These are phyloP conservation scores for Cenopis cana DNA, from an alignment of 2,888 invertebrate genomes.

Conservation along the genomic window DNA sequence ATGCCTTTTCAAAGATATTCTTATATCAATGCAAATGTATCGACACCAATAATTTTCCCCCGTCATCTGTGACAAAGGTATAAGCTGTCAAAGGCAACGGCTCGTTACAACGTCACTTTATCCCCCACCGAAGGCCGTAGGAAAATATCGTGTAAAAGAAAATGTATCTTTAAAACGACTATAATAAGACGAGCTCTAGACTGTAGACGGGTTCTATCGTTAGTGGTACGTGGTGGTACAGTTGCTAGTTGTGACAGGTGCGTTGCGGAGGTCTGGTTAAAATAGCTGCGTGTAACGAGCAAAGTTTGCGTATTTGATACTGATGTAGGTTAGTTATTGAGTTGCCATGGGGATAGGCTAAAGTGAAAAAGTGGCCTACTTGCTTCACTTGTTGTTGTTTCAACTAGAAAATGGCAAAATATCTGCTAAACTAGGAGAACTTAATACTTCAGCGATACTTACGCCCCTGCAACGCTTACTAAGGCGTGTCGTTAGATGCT, in stretches of 20 bases:
- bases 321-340: constrained; percentile 46
- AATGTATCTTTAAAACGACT: constrained; percentile 63
- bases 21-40: constrained; percentile 38
- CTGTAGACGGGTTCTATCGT: constrained; percentile 45
- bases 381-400: background rate
- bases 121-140: constrained; percentile 56
- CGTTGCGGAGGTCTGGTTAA: constrained; percentile 15
- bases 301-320: constrained; percentile 42
- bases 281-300: constrained; percentile 33
- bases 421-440: too few species aligned
- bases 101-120: constrained; percentile 68
- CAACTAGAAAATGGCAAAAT: background rate
- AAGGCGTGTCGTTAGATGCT: too few species aligned
- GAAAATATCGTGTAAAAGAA: constrained; percentile 72
- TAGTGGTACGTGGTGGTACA: background rate
- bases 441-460: too few species aligned
- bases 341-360: constrained; percentile 17
- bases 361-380: constrained; percentile 11
- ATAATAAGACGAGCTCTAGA: constrained; percentile 55
- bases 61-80: constrained; percentile 67
- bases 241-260: constrained; percentile 7
- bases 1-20: constrained; percentile 16
- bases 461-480: too few species aligned
- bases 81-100: constrained; percentile 72
- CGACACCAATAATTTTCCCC: constrained; percentile 57